Base-by-base conservation (phyloP, 2,113 vertebrate species). In the Xerus inauris region DNA sequence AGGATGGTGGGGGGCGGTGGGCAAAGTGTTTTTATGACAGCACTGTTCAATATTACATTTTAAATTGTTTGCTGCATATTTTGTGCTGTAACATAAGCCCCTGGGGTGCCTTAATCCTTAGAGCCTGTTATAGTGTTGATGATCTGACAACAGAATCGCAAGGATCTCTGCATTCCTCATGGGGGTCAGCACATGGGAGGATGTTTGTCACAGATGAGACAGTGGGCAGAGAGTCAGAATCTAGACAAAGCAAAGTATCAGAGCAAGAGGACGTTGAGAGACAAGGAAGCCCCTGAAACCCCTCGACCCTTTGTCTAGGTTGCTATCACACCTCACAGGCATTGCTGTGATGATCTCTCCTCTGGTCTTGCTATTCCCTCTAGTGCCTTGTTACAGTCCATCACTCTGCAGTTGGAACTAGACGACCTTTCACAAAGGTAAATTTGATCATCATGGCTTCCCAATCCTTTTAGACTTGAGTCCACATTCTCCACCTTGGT, bases 381-480 rank as follows among this genome's bases (percentile, higher is more conserved):
- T 54, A 10, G n/a, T 80, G n/a, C 14, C 30, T 45, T 49, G 8
- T 8, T 42, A 40, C 0, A n/a, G 13, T 42, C 16, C 14, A 17
- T 73, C 94, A 57, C 64, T 87, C 42, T 11, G 77, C 45, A 72
- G 57, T 1, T 47, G 14, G 57, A 71, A 42, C 13, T 24, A 10
- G 9, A 24, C 24, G 47, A 79, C 80, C 24, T 54, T 89, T n/a
- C 42, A 49, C 47, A 82, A 54, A 76, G n/a, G 6, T 47, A 59
- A 80, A 45, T 54, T 30, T 72, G n/a, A 51, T 51, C n/a, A 16
- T 76, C 22, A 75, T 49, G n/a, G 3, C 9, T 91, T 85, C 51
- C 40, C 14, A 32, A 30, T 7, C 30, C 54, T 86, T 77, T 91
- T 62, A 45, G 71, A 83, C 94, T 88, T 45, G 72, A 94, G 35